Percentiles rank a stretch among this genome's conserved stretches.
These are phyloP conservation scores for Agrilus planipennis DNA, from an alignment of 1,140 invertebrate genomes.

Conservation along the genomic window DNA sequence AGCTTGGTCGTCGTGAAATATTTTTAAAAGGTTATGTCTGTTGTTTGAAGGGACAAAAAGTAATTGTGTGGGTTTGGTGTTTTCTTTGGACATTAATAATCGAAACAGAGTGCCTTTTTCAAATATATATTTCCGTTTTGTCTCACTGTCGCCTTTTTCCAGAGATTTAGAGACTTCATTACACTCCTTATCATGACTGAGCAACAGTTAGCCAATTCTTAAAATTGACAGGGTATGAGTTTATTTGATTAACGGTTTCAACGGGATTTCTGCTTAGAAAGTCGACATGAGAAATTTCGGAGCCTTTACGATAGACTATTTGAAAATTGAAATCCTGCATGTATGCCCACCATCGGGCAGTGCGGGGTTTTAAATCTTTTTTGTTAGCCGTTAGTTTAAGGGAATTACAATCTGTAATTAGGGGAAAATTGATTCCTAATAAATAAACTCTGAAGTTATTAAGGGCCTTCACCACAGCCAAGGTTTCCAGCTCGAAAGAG, in stretches of 20 bases:
- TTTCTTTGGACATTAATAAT: no score
- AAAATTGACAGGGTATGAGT: no score
- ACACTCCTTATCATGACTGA: background rate
- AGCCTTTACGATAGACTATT: slow-evolving; percentile 14
- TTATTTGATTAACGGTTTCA: no score
- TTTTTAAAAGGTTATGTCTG: slow-evolving; percentile 10
- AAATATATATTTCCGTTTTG: no score
- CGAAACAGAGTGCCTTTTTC: slow-evolving; percentile 14
- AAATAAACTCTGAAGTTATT: slow-evolving; percentile 34
- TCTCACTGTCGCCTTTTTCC: background rate
- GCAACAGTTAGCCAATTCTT: slow-evolving; percentile 1
- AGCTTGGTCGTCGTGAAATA: slow-evolving; percentile 10
- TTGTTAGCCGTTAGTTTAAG: slow-evolving; percentile 12
- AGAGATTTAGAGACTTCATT: slow-evolving; percentile 7
- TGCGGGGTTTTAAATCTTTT: slow-evolving; percentile 13
- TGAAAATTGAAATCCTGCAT: slow-evolving; percentile 27
- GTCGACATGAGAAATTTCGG: slow-evolving; percentile 19
- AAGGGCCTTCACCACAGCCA: slow-evolving; percentile 21
- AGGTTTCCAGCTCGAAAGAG: slow-evolving; percentile 9
- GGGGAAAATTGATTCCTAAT: slow-evolving; percentile 28
- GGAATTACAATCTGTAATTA: slow-evolving; percentile 26
- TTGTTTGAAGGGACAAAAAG: slow-evolving; percentile 15
- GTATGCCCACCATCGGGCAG: no score
- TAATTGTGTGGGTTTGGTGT: slow-evolving; percentile 3
- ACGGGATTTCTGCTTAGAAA: slow-evolving; percentile 11